Conservation (phyloP, 1,140 invertebrate genomes). For the Pachyrhynchus sulphureomaculatus region DNA sequence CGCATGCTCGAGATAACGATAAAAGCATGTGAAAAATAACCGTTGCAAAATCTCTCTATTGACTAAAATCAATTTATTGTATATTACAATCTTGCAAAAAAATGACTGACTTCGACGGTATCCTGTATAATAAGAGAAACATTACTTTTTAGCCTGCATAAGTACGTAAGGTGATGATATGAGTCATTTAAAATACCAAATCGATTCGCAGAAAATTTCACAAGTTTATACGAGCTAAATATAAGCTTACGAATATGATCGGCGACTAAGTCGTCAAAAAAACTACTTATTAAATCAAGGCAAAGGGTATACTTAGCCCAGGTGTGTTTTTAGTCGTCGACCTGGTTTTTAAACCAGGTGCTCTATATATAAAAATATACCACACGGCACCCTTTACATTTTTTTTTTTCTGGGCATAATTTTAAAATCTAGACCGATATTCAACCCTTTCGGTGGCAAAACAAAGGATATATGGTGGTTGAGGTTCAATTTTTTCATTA, state of each 20-base stretch:
- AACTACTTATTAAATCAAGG: conserved; percentile 34
- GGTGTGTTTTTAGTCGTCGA: conserved; percentile 25
- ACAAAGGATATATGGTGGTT: conserved; percentile 20
- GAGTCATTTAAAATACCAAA: too few relatives aligned
- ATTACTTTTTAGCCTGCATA: too few relatives aligned
- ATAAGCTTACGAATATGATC: not conserved
- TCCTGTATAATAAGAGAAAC: too few relatives aligned
- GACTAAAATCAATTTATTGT: too few relatives aligned
- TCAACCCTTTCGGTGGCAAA: conserved; percentile 26
- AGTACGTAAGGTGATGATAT: too few relatives aligned
- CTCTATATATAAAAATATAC: conserved; percentile 24
- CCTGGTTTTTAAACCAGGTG: conserved; percentile 30
- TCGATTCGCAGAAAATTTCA: not conserved
- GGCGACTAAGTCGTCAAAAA: conserved; percentile 21
- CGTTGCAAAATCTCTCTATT: too few relatives aligned
- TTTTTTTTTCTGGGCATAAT: conserved; percentile 11
- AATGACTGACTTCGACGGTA: too few relatives aligned
- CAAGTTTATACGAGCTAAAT: not conserved
- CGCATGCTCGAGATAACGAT: too few relatives aligned
- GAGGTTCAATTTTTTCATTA: not conserved
- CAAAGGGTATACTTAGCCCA: conserved; percentile 25
- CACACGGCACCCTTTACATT: conserved; percentile 21
- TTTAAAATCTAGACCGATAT: conserved; percentile 2
- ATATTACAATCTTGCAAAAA: too few relatives aligned
- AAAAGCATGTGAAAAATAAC: too few relatives aligned